phyloP scores from a whole-genome alignment of 2,113 vertebrate species.

The Speoplatyrhinus poulsoni region DNA sequence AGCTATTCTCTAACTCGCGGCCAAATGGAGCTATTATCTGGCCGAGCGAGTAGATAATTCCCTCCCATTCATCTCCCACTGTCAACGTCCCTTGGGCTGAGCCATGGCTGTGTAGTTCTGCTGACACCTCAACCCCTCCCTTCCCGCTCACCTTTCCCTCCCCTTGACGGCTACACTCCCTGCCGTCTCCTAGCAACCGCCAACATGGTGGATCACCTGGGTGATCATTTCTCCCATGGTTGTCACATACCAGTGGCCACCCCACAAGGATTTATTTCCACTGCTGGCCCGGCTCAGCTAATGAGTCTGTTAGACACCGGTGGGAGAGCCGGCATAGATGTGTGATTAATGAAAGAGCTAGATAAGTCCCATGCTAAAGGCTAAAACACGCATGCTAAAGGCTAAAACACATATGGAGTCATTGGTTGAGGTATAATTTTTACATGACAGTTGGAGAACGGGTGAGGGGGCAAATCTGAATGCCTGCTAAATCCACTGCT shows the following conservation, averaged over 20 bases:
- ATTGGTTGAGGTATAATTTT: conserved; percentile 57
- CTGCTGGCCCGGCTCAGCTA: conserved; percentile 60
- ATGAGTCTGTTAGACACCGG: conserved; percentile 62
- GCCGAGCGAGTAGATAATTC: conserved; percentile 85
- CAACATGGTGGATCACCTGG: conserved; percentile 43
- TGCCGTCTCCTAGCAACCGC: conserved; percentile 26
- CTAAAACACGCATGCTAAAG: conserved; percentile 16
- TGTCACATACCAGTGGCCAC: conserved; percentile 56
- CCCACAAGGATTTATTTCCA: conserved; percentile 65
- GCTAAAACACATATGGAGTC: conserved; percentile 35
- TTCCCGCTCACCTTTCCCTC: conserved; percentile 7
- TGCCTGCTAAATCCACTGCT: conserved; percentile 34
- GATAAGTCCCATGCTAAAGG: conserved; percentile 52
- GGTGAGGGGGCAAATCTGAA: conserved; percentile 39
- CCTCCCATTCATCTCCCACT: conserved; percentile 79
- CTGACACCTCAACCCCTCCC: conserved; percentile 49
- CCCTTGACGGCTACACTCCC: conserved; percentile 32
- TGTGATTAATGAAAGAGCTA: conserved; percentile 65
- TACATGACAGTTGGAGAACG: conserved; percentile 45
- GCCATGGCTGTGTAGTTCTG: conserved; percentile 63
- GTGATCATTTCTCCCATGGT: conserved; percentile 56
- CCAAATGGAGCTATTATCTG: conserved; percentile 87
- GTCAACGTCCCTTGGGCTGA: conserved; percentile 71
- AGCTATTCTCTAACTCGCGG: conserved; percentile 79
- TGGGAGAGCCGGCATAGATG: conserved; percentile 54